Evolutionary conservation across 2,113 vertebrate genomes (phyloP).

Genomic region (Mionectes macconnelli): DNA sequence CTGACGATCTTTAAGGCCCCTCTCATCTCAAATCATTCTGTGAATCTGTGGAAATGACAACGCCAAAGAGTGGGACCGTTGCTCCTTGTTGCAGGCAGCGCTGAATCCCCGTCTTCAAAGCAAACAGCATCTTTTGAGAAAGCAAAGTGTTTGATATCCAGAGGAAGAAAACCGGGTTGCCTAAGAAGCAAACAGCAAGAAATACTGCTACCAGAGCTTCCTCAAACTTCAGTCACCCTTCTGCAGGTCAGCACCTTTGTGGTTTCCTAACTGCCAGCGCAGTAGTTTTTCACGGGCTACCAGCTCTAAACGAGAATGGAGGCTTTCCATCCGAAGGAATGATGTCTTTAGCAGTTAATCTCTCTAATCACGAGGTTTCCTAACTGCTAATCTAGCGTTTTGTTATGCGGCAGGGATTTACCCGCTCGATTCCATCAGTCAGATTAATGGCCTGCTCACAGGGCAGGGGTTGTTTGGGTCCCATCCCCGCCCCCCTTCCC

Average conservation of each 20-base stretch:
- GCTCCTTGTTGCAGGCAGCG: neutral
- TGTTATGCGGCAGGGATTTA: slow-evolving; percentile 5
- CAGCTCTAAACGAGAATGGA: neutral
- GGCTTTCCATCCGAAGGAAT: neutral
- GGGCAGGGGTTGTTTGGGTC: neutral
- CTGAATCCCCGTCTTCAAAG: neutral
- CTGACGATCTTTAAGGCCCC: neutral
- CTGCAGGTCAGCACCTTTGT: neutral
- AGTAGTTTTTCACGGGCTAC: neutral
- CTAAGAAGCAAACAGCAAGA: neutral
- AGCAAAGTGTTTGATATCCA: neutral
- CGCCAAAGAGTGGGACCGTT: neutral
- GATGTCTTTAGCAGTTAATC: slow-evolving; percentile 14
- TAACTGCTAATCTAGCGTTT: slow-evolving; percentile 14
- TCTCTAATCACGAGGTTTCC: neutral
- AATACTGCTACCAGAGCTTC: neutral
- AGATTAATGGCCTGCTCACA: neutral
- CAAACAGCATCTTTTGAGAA: neutral
- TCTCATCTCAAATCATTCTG: neutral
- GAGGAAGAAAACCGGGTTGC: neutral
- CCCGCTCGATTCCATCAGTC: neutral
- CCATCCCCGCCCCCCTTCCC: neutral
- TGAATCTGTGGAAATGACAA: neutral
- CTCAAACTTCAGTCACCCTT: neutral
- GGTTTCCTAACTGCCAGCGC: neutral